Evolutionary conservation across 2,797 vertebrate species (phyloP), one percentile per base, ranked within the genome.

Genomic region (Aldrovandia affinis): DNA sequence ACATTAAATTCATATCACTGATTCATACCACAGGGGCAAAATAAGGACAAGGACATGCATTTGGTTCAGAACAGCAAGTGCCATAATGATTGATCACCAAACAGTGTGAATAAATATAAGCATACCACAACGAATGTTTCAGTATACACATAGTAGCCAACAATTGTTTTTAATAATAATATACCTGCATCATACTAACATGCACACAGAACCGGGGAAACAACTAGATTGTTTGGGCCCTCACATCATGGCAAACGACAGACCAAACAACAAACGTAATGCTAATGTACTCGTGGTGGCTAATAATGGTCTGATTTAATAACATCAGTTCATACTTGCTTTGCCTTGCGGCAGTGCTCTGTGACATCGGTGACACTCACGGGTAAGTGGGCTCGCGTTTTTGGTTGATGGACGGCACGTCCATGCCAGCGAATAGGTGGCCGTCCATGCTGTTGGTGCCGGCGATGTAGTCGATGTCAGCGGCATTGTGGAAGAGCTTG

Each of bases 361-460:
- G 33, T 39, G 33, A 57, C 12, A 15, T 14, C 18, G 10, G 12
- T 14, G 9, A 36, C 65, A 89, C 95, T 91, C 90, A 99, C 96
- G 88, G n/a, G 0, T 93, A 68, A 61, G 97, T 92, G 6, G 89
- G 9, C n/a, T 85, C 14, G 0, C 94, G 33, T 0, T 90, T 88
- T 47, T 81, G 86, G 89, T 98, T 96, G 81, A 99, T 14, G 0
- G 94, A 94, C 0, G 97, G 96, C n/a, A 99, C 0, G 59, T 99
- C 98, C 0, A 97, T 0, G 0, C 88, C 90, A 0, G 95, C 94
- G 55, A 99, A 99, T 1, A 98, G 0, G 86, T 99, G 97, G 9
- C 96, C 98, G 0, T 99, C 98, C 97, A 99, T 99, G 93, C 97
- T 2, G 0, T 99, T 99, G 89, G 92, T 83, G 50, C 98, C 98